These are phyloP conservation scores for Panulirus ornatus DNA, from an alignment of 1,140 invertebrate genomes.

Conservation along the genomic window DNA sequence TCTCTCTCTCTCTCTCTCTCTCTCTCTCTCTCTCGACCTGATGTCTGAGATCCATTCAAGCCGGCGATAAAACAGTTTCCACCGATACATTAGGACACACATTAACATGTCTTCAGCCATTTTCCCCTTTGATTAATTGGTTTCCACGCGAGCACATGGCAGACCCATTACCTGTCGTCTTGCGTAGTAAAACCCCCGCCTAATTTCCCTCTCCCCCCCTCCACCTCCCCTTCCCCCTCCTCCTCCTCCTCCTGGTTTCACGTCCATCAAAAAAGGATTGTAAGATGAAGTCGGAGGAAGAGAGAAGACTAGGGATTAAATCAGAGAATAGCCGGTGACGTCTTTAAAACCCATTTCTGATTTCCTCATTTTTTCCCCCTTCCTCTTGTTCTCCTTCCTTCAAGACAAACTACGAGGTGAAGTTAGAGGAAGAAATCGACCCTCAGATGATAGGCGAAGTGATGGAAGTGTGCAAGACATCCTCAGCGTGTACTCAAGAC, in stretches of 20 bases:
- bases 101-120: slow-evolving; percentile 27
- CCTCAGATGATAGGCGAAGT: too few relatives aligned
- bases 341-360: too few relatives aligned
- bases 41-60: neutral
- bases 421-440: too few relatives aligned
- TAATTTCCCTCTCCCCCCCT: neutral
- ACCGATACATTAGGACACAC: slow-evolving; percentile 32
- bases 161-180: slow-evolving; percentile 7
- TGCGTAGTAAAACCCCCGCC: neutral
- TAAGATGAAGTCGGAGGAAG: too few relatives aligned
- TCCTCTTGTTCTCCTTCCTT: too few relatives aligned
- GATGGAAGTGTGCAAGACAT: too few relatives aligned
- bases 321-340: too few relatives aligned
- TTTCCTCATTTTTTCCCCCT: too few relatives aligned
- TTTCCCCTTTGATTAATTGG: slow-evolving; percentile 42
- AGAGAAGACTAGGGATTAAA: too few relatives aligned
- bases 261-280: too few relatives aligned
- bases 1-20: neutral
- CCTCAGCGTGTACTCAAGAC: too few relatives aligned
- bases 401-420: too few relatives aligned
- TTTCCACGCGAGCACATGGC: neutral
- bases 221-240: neutral
- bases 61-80: slow-evolving; percentile 7
- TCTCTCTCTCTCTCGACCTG: neutral
- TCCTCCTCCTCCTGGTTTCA: neutral